Evolutionary conservation across 2,888 invertebrate species (phyloP).

Genomic region (Mesochorus sp.): DNA sequence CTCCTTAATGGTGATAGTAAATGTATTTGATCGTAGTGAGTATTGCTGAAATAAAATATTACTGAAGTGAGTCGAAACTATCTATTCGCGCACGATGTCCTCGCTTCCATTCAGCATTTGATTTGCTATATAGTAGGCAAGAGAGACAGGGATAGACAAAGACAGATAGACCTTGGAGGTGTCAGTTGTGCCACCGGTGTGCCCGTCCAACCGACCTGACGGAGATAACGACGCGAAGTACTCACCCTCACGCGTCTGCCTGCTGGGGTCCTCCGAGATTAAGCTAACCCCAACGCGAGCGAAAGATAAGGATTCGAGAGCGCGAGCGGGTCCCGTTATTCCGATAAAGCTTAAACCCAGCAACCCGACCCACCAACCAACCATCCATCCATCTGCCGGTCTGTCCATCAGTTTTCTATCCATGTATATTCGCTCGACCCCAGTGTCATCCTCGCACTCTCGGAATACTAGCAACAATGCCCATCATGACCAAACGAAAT

Average conservation of each 20-base stretch:
- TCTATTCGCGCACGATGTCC: background rate
- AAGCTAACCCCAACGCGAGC: constrained; percentile 65
- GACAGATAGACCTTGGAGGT: constrained; percentile 60
- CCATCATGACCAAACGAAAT: constrained; percentile 21
- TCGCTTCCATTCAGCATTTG: constrained; percentile 19
- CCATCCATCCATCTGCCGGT: constrained; percentile 67
- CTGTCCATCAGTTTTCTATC: constrained; percentile 49
- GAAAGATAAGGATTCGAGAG: constrained; percentile 71
- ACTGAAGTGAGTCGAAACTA: constrained; percentile 32
- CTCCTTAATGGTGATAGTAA: constrained; percentile 60
- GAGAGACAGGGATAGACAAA: constrained; percentile 19
- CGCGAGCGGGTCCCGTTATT: constrained; percentile 49
- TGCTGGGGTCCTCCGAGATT: constrained; percentile 72
- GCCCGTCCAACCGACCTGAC: constrained; percentile 57
- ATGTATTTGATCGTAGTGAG: constrained; percentile 57
- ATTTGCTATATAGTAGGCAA: background rate
- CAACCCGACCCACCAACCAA: constrained; percentile 53
- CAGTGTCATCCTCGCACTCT: constrained; percentile 30
- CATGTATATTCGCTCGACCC: constrained; percentile 24
- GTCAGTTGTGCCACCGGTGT: constrained; percentile 53
- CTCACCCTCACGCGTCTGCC: constrained; percentile 41
- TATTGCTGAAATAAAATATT: constrained; percentile 38
- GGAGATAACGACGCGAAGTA: constrained; percentile 72
- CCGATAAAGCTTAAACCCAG: constrained; percentile 70
- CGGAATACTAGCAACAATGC: constrained; percentile 38